Percentiles rank a stretch among this genome's conserved stretches.
These are phyloP conservation scores for Tetranychus urticae DNA, from an alignment of 1,140 invertebrate genomes.

Conservation along the genomic window DNA sequence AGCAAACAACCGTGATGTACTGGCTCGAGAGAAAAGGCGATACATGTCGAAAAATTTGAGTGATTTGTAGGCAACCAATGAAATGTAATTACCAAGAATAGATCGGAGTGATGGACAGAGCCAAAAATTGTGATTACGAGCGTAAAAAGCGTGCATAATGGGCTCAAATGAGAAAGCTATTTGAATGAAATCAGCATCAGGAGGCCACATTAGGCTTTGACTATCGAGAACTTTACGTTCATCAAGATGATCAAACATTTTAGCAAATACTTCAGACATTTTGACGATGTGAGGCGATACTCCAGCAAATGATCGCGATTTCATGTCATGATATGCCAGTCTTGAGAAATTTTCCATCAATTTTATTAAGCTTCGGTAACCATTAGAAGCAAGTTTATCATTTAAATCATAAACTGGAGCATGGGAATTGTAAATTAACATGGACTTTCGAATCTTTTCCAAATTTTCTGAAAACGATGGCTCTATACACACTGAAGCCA, in stretches of 20 bases:
- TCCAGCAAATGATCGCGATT: not conserved
- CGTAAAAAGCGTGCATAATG: not conserved
- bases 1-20: not conserved
- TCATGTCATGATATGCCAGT: not conserved
- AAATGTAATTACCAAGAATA: slow-evolving; percentile 1
- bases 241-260: not conserved
- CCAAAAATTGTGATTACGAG: not conserved
- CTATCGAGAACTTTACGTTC: not conserved
- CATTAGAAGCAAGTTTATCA: not conserved
- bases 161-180: not conserved
- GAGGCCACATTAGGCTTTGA: not conserved
- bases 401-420: not conserved
- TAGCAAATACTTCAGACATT: not conserved
- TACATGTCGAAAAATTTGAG: not conserved
- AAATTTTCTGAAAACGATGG: not conserved
- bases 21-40: not conserved
- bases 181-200: not conserved
- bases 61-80: slow-evolving; percentile 3
- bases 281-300: not conserved
- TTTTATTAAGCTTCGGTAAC: not conserved
- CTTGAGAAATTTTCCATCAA: not conserved
- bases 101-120: slow-evolving; percentile 1
- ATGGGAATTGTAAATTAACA: not conserved
- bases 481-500: not conserved
- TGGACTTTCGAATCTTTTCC: not conserved